Evolutionary conservation across 2,113 vertebrate species (phyloP).

Genomic region (Spea bombifrons): DNA sequence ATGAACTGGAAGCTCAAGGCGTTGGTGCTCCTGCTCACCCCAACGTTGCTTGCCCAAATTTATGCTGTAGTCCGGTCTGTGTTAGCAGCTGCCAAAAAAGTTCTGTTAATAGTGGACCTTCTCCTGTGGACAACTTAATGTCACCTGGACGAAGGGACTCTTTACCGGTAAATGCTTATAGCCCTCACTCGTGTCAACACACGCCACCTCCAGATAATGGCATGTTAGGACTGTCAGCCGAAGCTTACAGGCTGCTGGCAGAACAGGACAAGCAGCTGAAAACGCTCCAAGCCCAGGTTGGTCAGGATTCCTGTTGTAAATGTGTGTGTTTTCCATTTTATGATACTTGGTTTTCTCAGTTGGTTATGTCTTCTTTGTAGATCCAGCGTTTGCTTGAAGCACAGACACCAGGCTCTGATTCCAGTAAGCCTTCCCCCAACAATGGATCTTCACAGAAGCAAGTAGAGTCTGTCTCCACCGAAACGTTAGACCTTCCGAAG

Average conservation of each 20-base stretch:
- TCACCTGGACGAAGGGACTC: slow-evolving; percentile 44
- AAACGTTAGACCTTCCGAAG: slow-evolving; percentile 51
- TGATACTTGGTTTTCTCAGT: no score
- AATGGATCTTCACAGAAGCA: slow-evolving; percentile 38
- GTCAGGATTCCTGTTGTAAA: slow-evolving; percentile 28
- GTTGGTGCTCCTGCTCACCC: slow-evolving; percentile 53
- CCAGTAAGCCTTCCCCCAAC: slow-evolving; percentile 38
- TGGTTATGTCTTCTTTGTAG: slow-evolving; percentile 58
- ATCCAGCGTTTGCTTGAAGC: slow-evolving; percentile 89
- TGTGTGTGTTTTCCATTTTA: no score
- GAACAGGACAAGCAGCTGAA: slow-evolving; percentile 89
- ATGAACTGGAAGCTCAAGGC: slow-evolving; percentile 52
- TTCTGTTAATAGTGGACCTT: slow-evolving; percentile 51
- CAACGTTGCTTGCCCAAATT: slow-evolving; percentile 57
- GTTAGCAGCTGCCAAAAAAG: slow-evolving; percentile 57
- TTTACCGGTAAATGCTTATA: slow-evolving; percentile 50
- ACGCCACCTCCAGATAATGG: slow-evolving; percentile 54
- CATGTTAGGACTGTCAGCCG: slow-evolving; percentile 70
- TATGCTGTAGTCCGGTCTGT: slow-evolving; percentile 59
- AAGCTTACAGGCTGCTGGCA: slow-evolving; percentile 79
- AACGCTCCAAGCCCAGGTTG: slow-evolving; percentile 89
- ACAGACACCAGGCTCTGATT: slow-evolving; percentile 62
- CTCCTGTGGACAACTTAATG: slow-evolving; percentile 40
- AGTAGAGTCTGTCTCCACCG: slow-evolving; percentile 61
- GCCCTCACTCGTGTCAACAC: slow-evolving; percentile 55